A percentile compares a stretch with the other conserved stretches of the same genome.
phyloP scores from a whole-genome alignment of 2,888 invertebrate species.

The Zootermopsis nevadensis region DNA sequence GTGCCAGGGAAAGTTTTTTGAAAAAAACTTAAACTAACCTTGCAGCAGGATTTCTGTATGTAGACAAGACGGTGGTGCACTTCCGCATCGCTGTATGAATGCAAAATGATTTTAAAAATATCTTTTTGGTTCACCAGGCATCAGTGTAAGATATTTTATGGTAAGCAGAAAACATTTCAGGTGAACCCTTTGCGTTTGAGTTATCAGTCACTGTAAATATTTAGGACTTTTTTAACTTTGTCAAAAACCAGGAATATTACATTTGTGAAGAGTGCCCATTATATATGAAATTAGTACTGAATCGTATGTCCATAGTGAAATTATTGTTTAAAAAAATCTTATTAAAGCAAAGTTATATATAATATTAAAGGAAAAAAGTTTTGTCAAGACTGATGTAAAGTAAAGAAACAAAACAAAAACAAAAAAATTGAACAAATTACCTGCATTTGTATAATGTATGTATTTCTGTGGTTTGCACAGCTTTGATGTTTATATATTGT shows the following conservation, averaged over 20 bases:
- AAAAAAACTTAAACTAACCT: not conserved
- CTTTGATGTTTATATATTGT: conserved; percentile 52
- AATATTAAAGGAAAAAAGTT: conserved; percentile 50
- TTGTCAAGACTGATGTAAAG: conserved; percentile 56
- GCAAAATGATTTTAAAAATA: not conserved
- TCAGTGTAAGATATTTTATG: not conserved
- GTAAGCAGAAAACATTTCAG: not conserved
- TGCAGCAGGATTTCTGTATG: not conserved
- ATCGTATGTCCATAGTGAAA: conserved; percentile 33
- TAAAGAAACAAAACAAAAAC: conserved; percentile 53
- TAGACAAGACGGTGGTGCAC: not conserved
- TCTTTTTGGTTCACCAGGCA: not conserved
- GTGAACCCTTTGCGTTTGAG: conserved; percentile 3
- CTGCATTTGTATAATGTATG: conserved; percentile 53
- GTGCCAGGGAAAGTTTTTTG: conserved; percentile 5
- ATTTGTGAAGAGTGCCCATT: conserved; percentile 17
- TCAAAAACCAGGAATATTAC: conserved; percentile 12
- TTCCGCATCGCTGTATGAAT: not conserved
- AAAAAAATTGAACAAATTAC: conserved; percentile 50
- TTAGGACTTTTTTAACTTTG: conserved; percentile 25
- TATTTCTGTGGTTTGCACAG: conserved; percentile 50
- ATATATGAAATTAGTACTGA: conserved; percentile 14
- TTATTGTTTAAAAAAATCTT: conserved; percentile 27
- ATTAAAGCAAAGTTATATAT: conserved; percentile 40
- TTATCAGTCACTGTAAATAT: conserved; percentile 36